These are phyloP conservation scores for Drosophila mercatorum DNA, from an alignment of 2,888 invertebrate genomes.

Conservation along the genomic window DNA sequence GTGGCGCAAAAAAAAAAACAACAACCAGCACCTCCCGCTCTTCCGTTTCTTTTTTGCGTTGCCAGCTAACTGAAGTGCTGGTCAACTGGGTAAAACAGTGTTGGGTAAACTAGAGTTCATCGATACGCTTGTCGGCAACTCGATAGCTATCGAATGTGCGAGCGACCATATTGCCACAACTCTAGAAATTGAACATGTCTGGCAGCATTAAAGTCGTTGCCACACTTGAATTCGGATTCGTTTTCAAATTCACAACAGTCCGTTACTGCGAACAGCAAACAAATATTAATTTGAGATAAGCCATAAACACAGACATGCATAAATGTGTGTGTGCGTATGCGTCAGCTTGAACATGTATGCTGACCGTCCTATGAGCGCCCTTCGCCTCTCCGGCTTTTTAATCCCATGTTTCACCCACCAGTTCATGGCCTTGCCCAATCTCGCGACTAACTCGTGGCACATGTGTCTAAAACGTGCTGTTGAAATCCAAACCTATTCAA, in stretches of 20 bases:
- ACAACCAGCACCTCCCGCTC: slow-evolving; percentile 46
- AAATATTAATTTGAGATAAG: neutral
- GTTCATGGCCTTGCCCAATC: slow-evolving; percentile 26
- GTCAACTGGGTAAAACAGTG: slow-evolving; percentile 34
- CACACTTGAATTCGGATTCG: neutral
- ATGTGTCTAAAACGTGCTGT: slow-evolving; percentile 51
- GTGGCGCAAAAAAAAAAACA: slow-evolving; percentile 39
- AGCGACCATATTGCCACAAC: neutral
- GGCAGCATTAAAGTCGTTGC: slow-evolving; percentile 18
- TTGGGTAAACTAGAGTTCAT: slow-evolving; percentile 18
- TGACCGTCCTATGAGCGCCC: neutral
- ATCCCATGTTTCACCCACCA: slow-evolving; percentile 17
- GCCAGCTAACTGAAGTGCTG: slow-evolving; percentile 45
- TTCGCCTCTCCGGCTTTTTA: slow-evolving; percentile 4
- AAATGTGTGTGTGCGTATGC: neutral
- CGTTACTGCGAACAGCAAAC: neutral
- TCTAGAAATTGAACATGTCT: slow-evolving; percentile 4
- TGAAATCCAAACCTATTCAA: slow-evolving; percentile 19
- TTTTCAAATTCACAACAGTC: slow-evolving; percentile 2
- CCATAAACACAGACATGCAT: neutral
- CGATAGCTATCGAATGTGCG: slow-evolving; percentile 13
- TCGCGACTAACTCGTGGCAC: slow-evolving; percentile 16
- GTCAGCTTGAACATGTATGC: neutral
- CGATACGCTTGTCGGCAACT: slow-evolving; percentile 21
- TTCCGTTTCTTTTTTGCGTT: slow-evolving; percentile 42